Evolutionary conservation across 2,888 invertebrate genomes (phyloP).

Genomic region (Zele albiditarsus): DNA sequence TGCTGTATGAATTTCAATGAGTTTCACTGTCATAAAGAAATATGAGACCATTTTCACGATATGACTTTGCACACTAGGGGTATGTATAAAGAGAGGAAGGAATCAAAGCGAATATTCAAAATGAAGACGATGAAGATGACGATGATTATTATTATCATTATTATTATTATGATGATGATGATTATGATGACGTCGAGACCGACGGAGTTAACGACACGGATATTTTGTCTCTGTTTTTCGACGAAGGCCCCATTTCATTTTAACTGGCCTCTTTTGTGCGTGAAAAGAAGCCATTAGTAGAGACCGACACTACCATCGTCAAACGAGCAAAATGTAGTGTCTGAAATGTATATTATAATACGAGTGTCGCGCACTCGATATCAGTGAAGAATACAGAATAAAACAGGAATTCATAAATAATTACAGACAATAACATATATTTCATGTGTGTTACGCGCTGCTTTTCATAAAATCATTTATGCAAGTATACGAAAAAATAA

Average conservation of each 20-base stretch:
- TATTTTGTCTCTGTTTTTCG: constrained; percentile 37
- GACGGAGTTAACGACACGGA: constrained; percentile 45
- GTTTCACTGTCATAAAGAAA: background rate
- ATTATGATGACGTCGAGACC: constrained; percentile 10
- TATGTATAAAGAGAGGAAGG: background rate
- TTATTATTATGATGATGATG: background rate
- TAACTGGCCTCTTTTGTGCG: constrained; percentile 21
- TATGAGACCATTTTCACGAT: background rate
- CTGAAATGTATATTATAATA: constrained; percentile 32
- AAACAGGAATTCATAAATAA: too few species aligned
- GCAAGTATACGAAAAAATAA: too few species aligned
- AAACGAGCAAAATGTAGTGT: constrained; percentile 36
- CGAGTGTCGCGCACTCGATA: constrained; percentile 39
- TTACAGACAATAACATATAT: too few species aligned
- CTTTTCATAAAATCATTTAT: too few species aligned
- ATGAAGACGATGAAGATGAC: background rate
- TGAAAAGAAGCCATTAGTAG: constrained; percentile 47
- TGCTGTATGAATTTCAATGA: constrained; percentile 5
- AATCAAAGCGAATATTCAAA: background rate
- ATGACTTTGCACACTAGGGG: background rate
- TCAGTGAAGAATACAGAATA: too few species aligned
- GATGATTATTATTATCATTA: background rate
- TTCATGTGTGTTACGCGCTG: too few species aligned
- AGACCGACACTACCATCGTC: background rate
- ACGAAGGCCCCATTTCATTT: background rate